Conservation (phyloP, 1,140 invertebrate species). For the Pseudomyrmex flavicornis region DNA sequence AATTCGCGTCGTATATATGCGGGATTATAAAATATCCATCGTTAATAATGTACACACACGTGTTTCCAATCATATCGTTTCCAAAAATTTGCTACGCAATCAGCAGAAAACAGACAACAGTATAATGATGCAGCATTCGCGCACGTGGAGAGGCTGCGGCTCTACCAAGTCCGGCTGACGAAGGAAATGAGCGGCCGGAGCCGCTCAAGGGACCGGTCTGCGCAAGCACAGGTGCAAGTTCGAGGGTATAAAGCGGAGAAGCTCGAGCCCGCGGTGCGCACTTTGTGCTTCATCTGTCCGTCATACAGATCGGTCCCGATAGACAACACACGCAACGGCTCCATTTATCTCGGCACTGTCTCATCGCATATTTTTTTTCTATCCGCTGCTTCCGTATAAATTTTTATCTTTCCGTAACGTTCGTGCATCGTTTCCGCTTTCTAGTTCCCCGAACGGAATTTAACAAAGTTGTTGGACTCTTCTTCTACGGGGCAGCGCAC, state of each 20-base stretch:
- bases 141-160: constrained; percentile 37
- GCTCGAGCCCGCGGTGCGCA: constrained; percentile 78
- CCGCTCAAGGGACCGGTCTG: constrained; percentile 73
- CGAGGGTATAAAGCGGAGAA: constrained; percentile 81
- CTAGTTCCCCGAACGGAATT: not conserved
- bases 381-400: not conserved
- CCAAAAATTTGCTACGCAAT: constrained; percentile 34
- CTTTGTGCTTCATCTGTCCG: constrained; percentile 82
- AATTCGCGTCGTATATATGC: not conserved
- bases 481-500: not conserved
- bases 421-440: constrained; percentile 1
- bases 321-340: not conserved
- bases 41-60: not conserved
- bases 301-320: constrained; percentile 67
- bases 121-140: not conserved
- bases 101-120: not conserved
- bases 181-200: constrained; percentile 58
- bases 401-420: not conserved
- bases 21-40: not conserved
- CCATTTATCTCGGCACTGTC: not conserved
- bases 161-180: not conserved
- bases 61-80: constrained; percentile 26
- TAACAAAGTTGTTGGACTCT: constrained; percentile 33
- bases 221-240: constrained; percentile 82
- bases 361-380: not conserved